Percentiles rank a stretch among this genome's conserved stretches.
These are phyloP conservation scores for Taxidea taxus DNA, from an alignment of 2,113 vertebrate genomes.

Conservation along the genomic window DNA sequence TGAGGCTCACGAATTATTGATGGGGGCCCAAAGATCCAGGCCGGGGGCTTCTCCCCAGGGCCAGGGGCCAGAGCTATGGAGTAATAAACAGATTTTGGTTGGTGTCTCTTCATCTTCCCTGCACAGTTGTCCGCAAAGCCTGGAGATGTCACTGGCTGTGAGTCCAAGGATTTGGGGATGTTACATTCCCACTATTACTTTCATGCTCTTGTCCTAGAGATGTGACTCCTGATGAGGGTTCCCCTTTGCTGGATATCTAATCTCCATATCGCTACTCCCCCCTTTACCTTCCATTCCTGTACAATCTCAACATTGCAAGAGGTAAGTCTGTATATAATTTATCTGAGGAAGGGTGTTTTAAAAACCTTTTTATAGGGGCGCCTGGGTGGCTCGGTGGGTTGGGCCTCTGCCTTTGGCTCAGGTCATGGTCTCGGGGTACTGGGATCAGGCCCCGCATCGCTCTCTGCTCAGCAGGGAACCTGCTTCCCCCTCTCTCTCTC, in stretches of 20 bases:
- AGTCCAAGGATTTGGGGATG: background rate
- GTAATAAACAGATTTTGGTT: background rate
- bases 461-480: no score
- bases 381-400: no score
- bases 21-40: background rate
- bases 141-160: background rate
- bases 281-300: background rate
- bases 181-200: no score
- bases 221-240: background rate
- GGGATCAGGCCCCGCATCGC: no score
- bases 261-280: no score
- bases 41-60: background rate
- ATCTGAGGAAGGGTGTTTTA: conserved; percentile 76
- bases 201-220: background rate
- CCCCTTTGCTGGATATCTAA: background rate
- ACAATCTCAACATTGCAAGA: background rate
- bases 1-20: background rate
- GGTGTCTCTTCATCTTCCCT: background rate
- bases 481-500: no score
- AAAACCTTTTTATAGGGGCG: conserved; percentile 87
- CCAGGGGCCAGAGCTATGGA: background rate
- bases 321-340: background rate
- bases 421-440: no score
- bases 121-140: background rate
- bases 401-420: no score